phyloP scores from a whole-genome alignment of 2,113 vertebrate species.

The Corapipo altera region DNA sequence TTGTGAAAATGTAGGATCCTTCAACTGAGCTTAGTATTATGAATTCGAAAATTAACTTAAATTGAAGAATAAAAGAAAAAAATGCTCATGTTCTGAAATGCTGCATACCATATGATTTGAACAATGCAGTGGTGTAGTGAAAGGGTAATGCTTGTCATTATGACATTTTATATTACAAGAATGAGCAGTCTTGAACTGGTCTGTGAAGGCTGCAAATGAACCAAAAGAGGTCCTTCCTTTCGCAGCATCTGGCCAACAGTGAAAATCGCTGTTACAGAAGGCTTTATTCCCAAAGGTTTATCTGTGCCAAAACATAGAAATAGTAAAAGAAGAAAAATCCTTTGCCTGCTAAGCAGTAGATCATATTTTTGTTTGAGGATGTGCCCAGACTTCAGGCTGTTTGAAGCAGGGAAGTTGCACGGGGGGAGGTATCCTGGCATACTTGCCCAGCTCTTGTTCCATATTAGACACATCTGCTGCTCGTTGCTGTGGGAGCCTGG shows the following conservation, averaged over 20 bases:
- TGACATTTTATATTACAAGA: neutral
- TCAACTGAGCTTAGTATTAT: neutral
- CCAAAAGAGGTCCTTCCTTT: neutral
- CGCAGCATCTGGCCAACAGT: neutral
- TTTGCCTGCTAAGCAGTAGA: neutral
- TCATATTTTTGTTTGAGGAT: neutral
- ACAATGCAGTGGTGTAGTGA: neutral
- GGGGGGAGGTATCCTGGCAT: neutral
- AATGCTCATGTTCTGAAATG: neutral
- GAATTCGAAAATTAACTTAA: neutral
- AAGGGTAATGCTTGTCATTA: neutral
- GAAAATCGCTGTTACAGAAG: neutral
- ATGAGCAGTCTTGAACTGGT: neutral
- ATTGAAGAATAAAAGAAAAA: neutral
- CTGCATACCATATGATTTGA: neutral
- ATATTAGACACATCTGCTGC: neutral
- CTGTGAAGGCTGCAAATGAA: neutral
- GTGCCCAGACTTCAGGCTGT: neutral
- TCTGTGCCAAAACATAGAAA: neutral
- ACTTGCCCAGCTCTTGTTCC: neutral
- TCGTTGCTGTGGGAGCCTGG: neutral
- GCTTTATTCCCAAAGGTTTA: neutral
- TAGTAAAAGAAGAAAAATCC: neutral
- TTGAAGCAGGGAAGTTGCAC: neutral
- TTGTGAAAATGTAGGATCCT: neutral